Percentiles rank a stretch among this genome's conserved stretches.
Conservation (phyloP, 2,888 invertebrate species). For the Liposcelis brunnea region DNA sequence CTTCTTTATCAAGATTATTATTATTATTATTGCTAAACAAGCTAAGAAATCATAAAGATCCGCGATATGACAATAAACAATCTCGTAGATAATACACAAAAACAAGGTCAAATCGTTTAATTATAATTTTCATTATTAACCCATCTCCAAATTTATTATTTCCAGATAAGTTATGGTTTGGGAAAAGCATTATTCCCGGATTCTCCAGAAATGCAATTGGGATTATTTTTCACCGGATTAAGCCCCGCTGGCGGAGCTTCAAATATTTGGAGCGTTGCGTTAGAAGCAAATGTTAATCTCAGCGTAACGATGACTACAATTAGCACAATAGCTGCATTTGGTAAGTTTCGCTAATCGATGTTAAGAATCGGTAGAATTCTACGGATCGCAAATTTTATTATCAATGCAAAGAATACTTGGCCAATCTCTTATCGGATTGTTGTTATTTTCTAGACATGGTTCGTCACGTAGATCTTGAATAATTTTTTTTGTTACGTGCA, state of each 20-base stretch:
- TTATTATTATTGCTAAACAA: no score
- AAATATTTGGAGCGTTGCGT: conserved; percentile 85
- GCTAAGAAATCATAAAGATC: no score
- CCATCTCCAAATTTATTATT: conserved; percentile 15
- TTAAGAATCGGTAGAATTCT: neutral
- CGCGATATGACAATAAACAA: no score
- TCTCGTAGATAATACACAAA: no score
- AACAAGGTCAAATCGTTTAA: no score
- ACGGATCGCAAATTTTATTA: no score
- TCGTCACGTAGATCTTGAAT: conserved; percentile 2
- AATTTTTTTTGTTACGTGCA: conserved; percentile 2
- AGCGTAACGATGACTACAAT: conserved; percentile 91
- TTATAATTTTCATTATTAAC: no score
- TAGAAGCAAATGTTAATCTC: conserved; percentile 82
- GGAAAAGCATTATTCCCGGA: conserved; percentile 54
- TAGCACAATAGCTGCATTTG: conserved; percentile 74
- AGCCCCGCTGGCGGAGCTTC: conserved; percentile 91
- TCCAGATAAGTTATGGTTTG: conserved; percentile 52
- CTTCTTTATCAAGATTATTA: no score
- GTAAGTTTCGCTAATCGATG: conserved; percentile 26
- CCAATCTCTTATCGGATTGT: neutral
- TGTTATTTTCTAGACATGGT: neutral
- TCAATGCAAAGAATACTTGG: neutral
- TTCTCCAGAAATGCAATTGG: conserved; percentile 51
- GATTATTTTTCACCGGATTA: conserved; percentile 78